Base-by-base conservation (phyloP, 2,888 invertebrate genomes). In the Erebia epiphron region DNA sequence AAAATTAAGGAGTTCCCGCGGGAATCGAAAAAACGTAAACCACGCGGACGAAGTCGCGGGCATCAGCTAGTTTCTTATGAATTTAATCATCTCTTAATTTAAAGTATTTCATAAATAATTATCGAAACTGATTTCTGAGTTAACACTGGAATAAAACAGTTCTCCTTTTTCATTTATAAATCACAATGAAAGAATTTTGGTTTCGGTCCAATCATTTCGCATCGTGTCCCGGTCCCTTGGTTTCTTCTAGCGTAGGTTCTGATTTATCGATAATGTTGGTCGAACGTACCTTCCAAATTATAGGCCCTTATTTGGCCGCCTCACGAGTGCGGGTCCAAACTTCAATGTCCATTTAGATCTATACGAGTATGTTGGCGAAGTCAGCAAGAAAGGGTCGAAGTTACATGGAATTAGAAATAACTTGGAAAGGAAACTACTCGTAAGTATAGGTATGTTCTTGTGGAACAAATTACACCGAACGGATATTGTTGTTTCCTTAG, bases 191-290 rank as follows among this genome's bases (percentile, higher is more conserved):
- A 69, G 61, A 68, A 70, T 62, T 63, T 66, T 62, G 60, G 26
- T 62, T 60, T 69, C 68, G 56, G 66, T 67, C 68, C 64, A 70
- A 72, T 73, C 65, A 71, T 70, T 71, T 70, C 60, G 62, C 67
- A 63, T 69, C 63, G 56, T 62, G 66, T 71, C 58, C 54, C 68
- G 50, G 66, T 68, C 70, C 64, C 57, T 70, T 58, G 67, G 49
- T 66, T 74, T 74, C 69, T 70, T 68, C 67, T 52, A 49, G 63
- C 46, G 60, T 70, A 63, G 69, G 52, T 65, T 68, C 75, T 70
- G 75, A 73, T 75, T 75, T 75, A 73, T 75, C 68, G 69, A 73
- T 70, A 68, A 71, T 71, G 69, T 73, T 73, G 71, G 68, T 66
- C 68, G 54, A 68, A 70, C 68, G 67, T 73, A 70, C 64, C 21